These are phyloP conservation scores for Rutilus rutilus DNA, from an alignment of 2,113 vertebrate species.

Conservation along the genomic window DNA sequence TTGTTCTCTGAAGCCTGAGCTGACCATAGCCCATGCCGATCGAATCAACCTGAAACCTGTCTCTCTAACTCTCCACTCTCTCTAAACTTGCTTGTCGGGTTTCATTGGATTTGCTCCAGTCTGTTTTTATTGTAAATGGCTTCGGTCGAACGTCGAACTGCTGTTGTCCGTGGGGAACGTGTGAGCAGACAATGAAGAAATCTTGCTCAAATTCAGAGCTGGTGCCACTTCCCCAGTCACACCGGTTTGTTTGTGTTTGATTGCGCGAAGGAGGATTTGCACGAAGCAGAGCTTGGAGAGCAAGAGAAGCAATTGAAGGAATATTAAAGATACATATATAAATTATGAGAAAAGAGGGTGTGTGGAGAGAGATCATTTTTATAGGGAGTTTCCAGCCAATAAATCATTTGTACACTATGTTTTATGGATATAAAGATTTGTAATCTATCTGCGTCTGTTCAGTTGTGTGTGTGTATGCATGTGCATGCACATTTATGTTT, in stretches of 20 bases:
- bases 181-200: constrained; percentile 60
- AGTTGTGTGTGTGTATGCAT: constrained; percentile 53
- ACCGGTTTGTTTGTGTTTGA: constrained; percentile 46
- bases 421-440: not conserved
- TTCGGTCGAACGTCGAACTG: constrained; percentile 6
- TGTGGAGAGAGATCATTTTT: not conserved
- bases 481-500: constrained; percentile 37
- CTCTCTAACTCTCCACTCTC: not conserved
- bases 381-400: not conserved
- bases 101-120: constrained; percentile 36
- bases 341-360: not conserved
- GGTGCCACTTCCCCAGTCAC: constrained; percentile 51
- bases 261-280: constrained; percentile 19
- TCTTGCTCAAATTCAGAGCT: constrained; percentile 60
- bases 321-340: not conserved
- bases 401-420: not conserved
- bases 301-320: not conserved
- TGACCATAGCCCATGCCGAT: constrained; percentile 3
- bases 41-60: constrained; percentile 25
- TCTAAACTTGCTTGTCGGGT: not conserved
- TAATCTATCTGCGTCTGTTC: constrained; percentile 37
- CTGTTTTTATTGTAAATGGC: constrained; percentile 47
- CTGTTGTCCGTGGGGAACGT: constrained; percentile 25
- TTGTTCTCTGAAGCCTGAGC: constrained; percentile 29
- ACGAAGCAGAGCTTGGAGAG: constrained; percentile 18